Evolutionary conservation across 2,797 vertebrate species (phyloP), one percentile per base, ranked within the genome.

Genomic region (Crypturellus tataupa): DNA sequence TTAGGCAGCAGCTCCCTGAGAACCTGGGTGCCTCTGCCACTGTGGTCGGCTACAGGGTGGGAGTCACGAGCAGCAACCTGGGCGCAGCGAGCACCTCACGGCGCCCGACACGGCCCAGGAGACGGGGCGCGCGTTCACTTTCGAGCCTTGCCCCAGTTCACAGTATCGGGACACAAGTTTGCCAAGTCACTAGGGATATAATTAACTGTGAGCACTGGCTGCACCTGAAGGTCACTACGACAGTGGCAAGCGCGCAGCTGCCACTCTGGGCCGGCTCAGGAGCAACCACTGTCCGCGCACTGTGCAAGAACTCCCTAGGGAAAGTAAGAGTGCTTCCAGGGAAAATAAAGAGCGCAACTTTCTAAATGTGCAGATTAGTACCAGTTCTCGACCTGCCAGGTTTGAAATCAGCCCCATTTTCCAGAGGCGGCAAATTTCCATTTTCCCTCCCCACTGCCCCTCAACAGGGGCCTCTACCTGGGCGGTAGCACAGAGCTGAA

Each of bases 151-250:
- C 31, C 59, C 44, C 73, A 80, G 60, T 64, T 93, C 79, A 73
- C 46, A 69, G 2, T 72, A 87, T 70, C 89, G 85, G 77, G 59
- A 92, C 87, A 87, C 67, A 89, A 89, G 76, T 91, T 63, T 78
- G 73, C 1, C 1, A 78, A 90, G 70, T 63, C 71, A 73, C 84
- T 79, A 77, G 12, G 56, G 42, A 88, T 69, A 49, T 88, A 93
- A 93, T 86, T 79, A 84, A 93, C 75, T 53, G 12, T 55, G 85
- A 89, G 67, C 70, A 83, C 63, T 81, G 0, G 1, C 49, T 85
- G 77, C 92, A 91, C 89, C 80, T 88, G 89, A 93, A 87, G 91
- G 94, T 92, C 82, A 93, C 47, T 65, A 84, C 47, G n/a, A 76
- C 1, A 1, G n/a, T 15, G 73, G 82, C 35, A 73, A 63, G 51